These are phyloP conservation scores for Circaetus cinerascens DNA, from an alignment of 2,113 vertebrate species.

Conservation along the genomic window DNA sequence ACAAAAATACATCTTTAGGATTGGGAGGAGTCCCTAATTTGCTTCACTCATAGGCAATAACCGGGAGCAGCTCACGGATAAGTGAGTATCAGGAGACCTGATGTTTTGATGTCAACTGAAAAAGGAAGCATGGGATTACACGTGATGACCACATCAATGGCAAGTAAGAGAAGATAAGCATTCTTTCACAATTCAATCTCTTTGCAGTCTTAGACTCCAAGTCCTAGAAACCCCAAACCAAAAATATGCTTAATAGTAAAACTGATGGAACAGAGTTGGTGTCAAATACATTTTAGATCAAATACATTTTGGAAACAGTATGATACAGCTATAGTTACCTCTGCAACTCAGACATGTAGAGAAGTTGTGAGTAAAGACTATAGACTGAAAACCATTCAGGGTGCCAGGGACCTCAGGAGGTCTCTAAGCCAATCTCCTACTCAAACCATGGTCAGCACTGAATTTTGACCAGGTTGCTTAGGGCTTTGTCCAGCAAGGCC, in stretches of 20 bases:
- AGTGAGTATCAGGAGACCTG: neutral
- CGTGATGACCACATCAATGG: rapidly evolving
- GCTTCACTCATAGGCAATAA: rapidly evolving
- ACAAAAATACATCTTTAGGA: neutral
- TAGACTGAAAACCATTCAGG: rapidly evolving
- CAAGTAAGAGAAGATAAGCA: rapidly evolving
- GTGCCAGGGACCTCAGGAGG: neutral
- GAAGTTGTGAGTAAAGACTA: neutral
- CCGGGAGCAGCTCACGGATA: neutral
- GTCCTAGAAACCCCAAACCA: neutral
- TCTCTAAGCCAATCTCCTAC: neutral
- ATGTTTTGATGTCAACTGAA: neutral
- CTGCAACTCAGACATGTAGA: neutral
- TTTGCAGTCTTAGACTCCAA: neutral
- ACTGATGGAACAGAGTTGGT: rapidly evolving
- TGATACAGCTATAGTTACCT: neutral
- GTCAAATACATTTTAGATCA: neutral
- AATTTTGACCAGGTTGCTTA: neutral
- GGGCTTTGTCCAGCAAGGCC: neutral
- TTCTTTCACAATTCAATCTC: neutral
- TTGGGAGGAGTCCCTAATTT: neutral
- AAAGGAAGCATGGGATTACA: neutral
- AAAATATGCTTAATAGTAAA: neutral
- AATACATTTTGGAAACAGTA: neutral
- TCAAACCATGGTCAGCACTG: neutral